A percentile compares a stretch with the other conserved stretches of the same genome.
These are phyloP conservation scores for Halyomorpha halys DNA, from an alignment of 1,140 invertebrate species.

Conservation along the genomic window DNA sequence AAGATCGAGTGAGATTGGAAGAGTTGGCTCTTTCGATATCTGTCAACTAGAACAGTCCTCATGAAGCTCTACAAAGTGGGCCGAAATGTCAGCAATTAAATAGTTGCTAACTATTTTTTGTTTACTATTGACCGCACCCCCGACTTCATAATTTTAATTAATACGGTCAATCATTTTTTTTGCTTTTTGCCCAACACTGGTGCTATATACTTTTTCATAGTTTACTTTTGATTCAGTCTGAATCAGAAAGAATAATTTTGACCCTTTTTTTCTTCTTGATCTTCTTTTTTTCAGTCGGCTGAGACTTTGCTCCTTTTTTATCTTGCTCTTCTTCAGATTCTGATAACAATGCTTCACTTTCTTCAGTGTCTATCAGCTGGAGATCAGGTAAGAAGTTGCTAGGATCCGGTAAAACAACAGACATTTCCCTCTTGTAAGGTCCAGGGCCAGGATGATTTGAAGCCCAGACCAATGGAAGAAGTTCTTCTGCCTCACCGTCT, in stretches of 20 bases:
- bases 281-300: conserved; percentile 3
- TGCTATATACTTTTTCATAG: too few species aligned
- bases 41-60: too few species aligned
- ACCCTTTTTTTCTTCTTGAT: background rate
- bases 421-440: background rate
- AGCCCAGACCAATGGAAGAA: background rate
- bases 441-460: conserved; percentile 4
- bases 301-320: background rate
- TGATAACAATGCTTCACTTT: background rate
- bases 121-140: too few species aligned
- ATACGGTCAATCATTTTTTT: too few species aligned
- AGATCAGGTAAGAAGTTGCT: background rate
- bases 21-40: too few species aligned
- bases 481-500: background rate
- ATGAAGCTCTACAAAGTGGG: too few species aligned
- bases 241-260: background rate
- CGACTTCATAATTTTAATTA: too few species aligned
- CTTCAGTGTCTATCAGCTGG: background rate
- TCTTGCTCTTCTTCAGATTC: conserved; percentile 11
- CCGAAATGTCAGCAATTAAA: too few species aligned
- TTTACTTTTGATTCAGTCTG: too few species aligned
- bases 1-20: too few species aligned
- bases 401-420: background rate
- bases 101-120: too few species aligned
- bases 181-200: too few species aligned